These are phyloP conservation scores for Eurytoma adleriae DNA, from an alignment of 2,888 invertebrate species.

Conservation along the genomic window DNA sequence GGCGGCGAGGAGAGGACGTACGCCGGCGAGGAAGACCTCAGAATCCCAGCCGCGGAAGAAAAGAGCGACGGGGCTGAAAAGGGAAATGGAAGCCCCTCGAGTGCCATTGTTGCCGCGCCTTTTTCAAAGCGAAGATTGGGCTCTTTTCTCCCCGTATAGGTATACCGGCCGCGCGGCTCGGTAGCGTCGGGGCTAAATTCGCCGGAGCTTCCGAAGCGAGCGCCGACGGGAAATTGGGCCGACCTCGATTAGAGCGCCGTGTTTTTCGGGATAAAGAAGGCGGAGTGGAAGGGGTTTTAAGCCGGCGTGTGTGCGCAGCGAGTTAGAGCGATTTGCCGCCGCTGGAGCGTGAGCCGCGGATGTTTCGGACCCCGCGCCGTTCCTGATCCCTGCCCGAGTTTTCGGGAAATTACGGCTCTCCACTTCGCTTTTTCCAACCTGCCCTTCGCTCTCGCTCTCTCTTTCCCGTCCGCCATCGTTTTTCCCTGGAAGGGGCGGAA, in stretches of 20 bases:
- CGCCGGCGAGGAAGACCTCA: neutral
- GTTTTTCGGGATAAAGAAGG: slow-evolving; percentile 16
- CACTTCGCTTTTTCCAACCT: slow-evolving; percentile 14
- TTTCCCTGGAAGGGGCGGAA: neutral
- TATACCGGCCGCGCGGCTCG: neutral
- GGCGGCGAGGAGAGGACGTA: slow-evolving; percentile 14
- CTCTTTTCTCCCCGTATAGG: neutral
- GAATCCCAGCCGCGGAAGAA: neutral
- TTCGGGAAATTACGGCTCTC: slow-evolving; percentile 33
- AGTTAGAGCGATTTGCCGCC: slow-evolving; percentile 22
- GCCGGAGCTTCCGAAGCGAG: slow-evolving; percentile 5
- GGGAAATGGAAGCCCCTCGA: slow-evolving; percentile 56
- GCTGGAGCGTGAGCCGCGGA: slow-evolving; percentile 17
- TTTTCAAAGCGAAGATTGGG: slow-evolving; percentile 52
- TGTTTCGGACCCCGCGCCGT: slow-evolving; percentile 31
- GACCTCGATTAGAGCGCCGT: slow-evolving; percentile 44
- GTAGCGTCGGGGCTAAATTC: neutral
- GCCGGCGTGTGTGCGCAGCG: neutral
- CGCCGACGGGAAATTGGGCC: slow-evolving; percentile 43
- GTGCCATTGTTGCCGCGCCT: slow-evolving; percentile 49
- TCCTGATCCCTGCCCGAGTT: slow-evolving; percentile 24
- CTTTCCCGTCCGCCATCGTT: neutral
- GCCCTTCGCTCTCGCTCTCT: neutral
- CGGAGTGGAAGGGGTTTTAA: slow-evolving; percentile 15
- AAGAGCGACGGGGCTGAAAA: neutral